A percentile compares a stretch with the other conserved stretches of the same genome.
Conservation (phyloP, 2,888 invertebrate species). For the Lepidonotus clava region DNA sequence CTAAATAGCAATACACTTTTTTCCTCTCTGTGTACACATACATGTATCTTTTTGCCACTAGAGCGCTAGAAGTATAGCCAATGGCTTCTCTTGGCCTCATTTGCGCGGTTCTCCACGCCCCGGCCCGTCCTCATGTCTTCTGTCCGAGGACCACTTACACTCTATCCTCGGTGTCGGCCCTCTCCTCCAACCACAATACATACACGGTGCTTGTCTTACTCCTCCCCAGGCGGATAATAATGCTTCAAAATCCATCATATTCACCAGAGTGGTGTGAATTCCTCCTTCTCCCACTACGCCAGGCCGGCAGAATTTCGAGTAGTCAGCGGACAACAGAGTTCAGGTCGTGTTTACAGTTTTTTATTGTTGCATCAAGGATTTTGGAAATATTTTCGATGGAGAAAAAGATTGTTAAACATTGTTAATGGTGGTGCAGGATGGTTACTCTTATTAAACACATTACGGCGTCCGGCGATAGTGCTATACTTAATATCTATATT, state of each 20-base stretch:
- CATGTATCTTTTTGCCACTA: background rate
- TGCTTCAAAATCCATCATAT: conserved; percentile 11
- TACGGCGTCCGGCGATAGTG: too few relatives aligned
- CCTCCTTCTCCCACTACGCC: background rate
- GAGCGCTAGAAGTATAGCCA: background rate
- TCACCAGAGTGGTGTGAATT: conserved; percentile 14
- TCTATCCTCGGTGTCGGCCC: background rate
- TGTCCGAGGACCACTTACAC: conserved; percentile 9
- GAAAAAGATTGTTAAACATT: background rate
- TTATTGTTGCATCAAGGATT: background rate
- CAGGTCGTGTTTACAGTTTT: background rate
- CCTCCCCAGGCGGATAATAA: background rate
- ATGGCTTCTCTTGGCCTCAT: background rate
- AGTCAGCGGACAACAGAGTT: background rate
- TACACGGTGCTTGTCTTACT: conserved; percentile 22
- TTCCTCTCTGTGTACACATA: background rate
- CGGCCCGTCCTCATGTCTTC: background rate
- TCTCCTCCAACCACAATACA: conserved; percentile 17
- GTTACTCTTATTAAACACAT: background rate
- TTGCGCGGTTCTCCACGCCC: background rate
- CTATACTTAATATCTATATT: too few relatives aligned
- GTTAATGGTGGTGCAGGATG: background rate
- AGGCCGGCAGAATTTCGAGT: background rate
- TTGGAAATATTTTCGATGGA: background rate
- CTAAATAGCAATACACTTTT: background rate